Conservation (phyloP, 2,797 vertebrate genomes). For the Tragopan temminckii region DNA sequence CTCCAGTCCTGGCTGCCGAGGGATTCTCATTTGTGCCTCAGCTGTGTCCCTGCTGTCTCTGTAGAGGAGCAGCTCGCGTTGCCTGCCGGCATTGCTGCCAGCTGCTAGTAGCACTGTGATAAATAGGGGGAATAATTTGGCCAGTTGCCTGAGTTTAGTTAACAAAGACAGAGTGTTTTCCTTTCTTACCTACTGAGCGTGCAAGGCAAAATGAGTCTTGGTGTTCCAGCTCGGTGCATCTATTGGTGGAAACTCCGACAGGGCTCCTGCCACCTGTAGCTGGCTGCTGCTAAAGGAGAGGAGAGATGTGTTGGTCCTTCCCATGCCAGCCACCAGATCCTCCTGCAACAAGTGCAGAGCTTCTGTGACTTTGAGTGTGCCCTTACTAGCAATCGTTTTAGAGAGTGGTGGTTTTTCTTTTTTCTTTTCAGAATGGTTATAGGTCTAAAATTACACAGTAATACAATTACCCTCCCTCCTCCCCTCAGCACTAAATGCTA, state of each 20-base stretch:
- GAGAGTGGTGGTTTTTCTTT: background rate
- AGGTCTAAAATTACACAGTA: background rate
- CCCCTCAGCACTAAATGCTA: background rate
- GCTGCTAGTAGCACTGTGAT: background rate
- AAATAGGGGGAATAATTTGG: background rate
- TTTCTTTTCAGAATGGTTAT: background rate
- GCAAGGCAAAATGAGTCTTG: background rate
- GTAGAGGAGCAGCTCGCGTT: background rate
- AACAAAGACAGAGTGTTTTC: background rate
- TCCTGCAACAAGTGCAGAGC: background rate
- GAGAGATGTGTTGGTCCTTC: fast-evolving
- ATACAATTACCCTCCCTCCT: background rate
- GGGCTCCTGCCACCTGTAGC: background rate
- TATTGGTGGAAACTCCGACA: fast-evolving
- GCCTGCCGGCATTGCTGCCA: conserved; percentile 5
- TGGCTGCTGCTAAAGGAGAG: background rate
- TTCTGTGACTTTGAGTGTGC: background rate
- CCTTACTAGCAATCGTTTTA: background rate
- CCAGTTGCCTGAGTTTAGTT: conserved; percentile 1
- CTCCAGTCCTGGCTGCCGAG: background rate
- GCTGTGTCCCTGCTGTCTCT: background rate
- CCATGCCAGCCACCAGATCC: background rate
- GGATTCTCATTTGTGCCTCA: background rate
- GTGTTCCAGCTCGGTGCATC: background rate
- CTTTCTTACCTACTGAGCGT: background rate